Percentiles rank a stretch among this genome's conserved stretches.
phyloP scores from a whole-genome alignment of 2,888 invertebrate species.

The Lacanobia wlatinum region DNA sequence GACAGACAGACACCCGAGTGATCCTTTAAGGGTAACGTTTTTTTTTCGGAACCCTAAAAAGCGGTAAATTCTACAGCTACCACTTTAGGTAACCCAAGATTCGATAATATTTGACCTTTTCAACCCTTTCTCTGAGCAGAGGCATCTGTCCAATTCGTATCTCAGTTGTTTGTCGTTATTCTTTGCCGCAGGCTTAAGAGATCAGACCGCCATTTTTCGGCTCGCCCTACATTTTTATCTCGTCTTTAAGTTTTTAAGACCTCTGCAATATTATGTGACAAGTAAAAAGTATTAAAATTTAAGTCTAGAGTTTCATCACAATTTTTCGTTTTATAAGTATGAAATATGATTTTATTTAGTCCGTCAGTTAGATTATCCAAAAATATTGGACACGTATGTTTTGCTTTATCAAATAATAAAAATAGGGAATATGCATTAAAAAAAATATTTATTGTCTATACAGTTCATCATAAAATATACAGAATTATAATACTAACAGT shows the following conservation, averaged over 20 bases:
- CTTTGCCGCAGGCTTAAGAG: constrained; percentile 21
- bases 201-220: constrained; percentile 32
- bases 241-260: constrained; percentile 10
- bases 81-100: constrained; percentile 11
- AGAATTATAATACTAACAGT: no score
- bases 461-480: no score
- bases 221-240: constrained; percentile 4
- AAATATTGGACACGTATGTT: no score
- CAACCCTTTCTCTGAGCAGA: constrained; percentile 22
- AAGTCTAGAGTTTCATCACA: neutral
- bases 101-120: constrained; percentile 46
- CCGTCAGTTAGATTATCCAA: no score
- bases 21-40: no score
- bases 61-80: neutral
- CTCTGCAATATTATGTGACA: neutral
- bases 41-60: no score
- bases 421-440: no score
- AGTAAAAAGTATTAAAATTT: constrained; percentile 23
- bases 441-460: no score
- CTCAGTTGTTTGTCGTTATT: constrained; percentile 29
- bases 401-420: no score
- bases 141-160: constrained; percentile 22
- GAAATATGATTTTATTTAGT: no score
- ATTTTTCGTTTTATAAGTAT: neutral
- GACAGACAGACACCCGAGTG: no score